Evolutionary conservation across 2,797 vertebrate species (phyloP), one percentile per base, ranked within the genome.

Genomic region (Notolepis coatsorum): DNA sequence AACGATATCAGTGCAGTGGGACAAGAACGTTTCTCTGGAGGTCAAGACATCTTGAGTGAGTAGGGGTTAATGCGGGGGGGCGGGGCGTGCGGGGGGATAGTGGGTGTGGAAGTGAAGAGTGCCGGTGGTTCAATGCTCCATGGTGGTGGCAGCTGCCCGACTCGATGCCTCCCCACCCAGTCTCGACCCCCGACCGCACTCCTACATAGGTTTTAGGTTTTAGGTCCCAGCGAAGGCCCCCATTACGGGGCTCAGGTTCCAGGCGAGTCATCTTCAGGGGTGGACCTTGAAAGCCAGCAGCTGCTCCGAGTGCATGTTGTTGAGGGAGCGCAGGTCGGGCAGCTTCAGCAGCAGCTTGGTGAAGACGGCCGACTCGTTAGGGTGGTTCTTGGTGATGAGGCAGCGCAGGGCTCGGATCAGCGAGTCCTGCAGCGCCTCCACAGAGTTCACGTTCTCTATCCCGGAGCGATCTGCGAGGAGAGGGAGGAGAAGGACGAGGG

Each of bases 281-380:
- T 99, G 95, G 86, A 98, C 96, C 93, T 97, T 97, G 81, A 98
- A 99, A 89, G 96, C 95, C 90, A 98, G 88, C 80, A 99, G 95
- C 91, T 97, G 95, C 92, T 98, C 97, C 3, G 97, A 99, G 93
- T 99, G 97, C 95, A 98, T 94, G 89, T 97, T 98, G 91, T 98
- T 99, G 88, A 99, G 95, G 61, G 96, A 97, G 79, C 96, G 96
- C 84, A 98, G 93, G 88, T 99, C 97, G 0, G 97, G 96, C 84
- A 99, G 92, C 64, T 98, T 99, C 52, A 99, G 92, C 82, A 99
- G 95, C 75, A 98, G 94, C 88, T 96, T 98, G 89, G 97, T 98
- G 89, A 98, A 98, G 91, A 94, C 93, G 85, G 97, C 94, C 65
- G 93, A 95, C 90, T 97, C 96, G 0, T 96, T 97, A 55, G 95